Evolutionary conservation across 2,888 invertebrate genomes (phyloP), one percentile per base, ranked within the genome.

Genomic region (Aporophyla lueneburgensis): DNA sequence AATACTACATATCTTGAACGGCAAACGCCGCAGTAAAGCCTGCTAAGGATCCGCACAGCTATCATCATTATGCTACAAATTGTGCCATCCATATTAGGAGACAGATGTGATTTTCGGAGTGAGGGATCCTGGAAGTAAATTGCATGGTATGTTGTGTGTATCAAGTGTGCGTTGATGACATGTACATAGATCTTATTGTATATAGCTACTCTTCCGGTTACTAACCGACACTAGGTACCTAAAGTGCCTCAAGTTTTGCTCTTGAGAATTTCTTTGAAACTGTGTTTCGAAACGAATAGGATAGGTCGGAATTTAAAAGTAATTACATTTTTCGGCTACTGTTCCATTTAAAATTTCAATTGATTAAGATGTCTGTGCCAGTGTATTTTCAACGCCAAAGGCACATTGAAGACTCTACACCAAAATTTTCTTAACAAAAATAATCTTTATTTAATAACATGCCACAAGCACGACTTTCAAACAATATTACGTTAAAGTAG

Each of bases 61-160:
- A 92, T 92, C 90, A 92, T 89, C 92, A 90, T 92, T 92, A 91
- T 80, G 79, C 77, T 85, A 88, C 91, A 90, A 91, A 91, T 90
- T 89, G 90, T 88, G 81, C 78, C 86, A 87, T 89, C 81, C 83
- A 88, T 84, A 88, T 76, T 80, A 86, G 82, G 87, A 88, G 87
- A 68, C 68, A 73, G 78, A 73, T 76, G 61, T 65, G 33, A 76
- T 71, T 71, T 78, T 76, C 33, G 65, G 21, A 58, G 49, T 67
- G 53, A 58, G 71, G 53, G 19, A 27, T 61, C 56, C 58, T 75
- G 33, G 79, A 61, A 74, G 76, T 65, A 71, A 66, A 84, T 84
- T 84, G 10, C 27, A 40, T 66, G 24, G 14, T 61, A 27, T 56
- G 58, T 53, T 54, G 49, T 76, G 46, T 51, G n/a, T 56, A 63